Percentiles rank a stretch among this genome's conserved stretches.
These are phyloP conservation scores for Aegithalos caudatus DNA, from an alignment of 2,113 vertebrate genomes.

Conservation along the genomic window DNA sequence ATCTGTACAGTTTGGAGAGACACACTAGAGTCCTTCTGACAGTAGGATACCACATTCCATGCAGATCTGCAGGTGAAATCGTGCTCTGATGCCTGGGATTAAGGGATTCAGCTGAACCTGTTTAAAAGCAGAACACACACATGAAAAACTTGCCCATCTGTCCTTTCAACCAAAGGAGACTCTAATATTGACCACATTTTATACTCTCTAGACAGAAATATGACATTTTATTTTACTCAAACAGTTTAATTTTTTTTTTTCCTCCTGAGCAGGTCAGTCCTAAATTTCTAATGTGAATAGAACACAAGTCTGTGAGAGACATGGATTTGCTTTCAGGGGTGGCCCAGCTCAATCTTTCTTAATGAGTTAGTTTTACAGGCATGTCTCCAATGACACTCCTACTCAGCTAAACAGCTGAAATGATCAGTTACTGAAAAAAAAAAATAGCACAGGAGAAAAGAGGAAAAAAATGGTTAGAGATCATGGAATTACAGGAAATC, in stretches of 20 bases:
- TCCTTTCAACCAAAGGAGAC: not conserved
- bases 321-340: not conserved
- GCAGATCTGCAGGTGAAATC: constrained; percentile 95
- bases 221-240: not conserved
- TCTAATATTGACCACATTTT: not conserved
- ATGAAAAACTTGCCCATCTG: not conserved
- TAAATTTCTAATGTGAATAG: not conserved
- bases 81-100: constrained; percentile 76
- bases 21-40: constrained; percentile 95
- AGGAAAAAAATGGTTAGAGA: not conserved
- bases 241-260: not conserved
- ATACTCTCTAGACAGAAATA: not conserved
- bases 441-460: not conserved
- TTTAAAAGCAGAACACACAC: not conserved
- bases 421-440: not conserved
- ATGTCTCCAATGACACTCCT: not conserved
- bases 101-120: constrained; percentile 78
- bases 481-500: not conserved
- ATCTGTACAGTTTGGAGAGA: constrained; percentile 97
- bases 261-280: not conserved
- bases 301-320: not conserved
- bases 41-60: constrained; percentile 99
- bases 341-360: not conserved
- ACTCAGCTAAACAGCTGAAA: not conserved
- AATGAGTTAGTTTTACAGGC: not conserved